Percentiles rank a stretch among this genome's conserved stretches.
phyloP scores from a whole-genome alignment of 1,140 invertebrate species.

The Macrocentrus cingulum region DNA sequence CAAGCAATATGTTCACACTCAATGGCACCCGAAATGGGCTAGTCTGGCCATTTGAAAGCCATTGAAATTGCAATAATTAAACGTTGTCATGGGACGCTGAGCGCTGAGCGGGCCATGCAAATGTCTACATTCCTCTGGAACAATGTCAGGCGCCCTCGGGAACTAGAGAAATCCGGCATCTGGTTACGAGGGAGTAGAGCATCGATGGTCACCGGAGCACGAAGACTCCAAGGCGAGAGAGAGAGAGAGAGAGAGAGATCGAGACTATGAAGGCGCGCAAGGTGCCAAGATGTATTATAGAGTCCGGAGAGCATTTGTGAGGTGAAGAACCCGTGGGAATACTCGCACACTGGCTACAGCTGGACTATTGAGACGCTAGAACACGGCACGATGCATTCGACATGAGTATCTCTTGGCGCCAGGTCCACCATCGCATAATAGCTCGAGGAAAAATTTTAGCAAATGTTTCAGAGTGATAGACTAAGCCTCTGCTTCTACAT shows the following conservation, averaged over 20 bases:
- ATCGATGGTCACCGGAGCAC: not conserved
- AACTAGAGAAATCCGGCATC: not conserved
- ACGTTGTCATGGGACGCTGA: too few relatives aligned
- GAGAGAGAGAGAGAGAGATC: too few relatives aligned
- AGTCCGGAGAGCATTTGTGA: conserved; percentile 2
- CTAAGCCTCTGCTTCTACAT: too few relatives aligned
- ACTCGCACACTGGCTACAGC: not conserved
- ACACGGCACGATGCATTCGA: conserved; percentile 25
- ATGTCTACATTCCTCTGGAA: too few relatives aligned
- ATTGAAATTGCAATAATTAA: too few relatives aligned
- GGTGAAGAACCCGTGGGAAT: conserved; percentile 19
- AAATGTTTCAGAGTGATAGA: too few relatives aligned
- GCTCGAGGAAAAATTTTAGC: too few relatives aligned
- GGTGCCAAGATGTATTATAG: conserved; percentile 21
- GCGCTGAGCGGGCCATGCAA: too few relatives aligned
- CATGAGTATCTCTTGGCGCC: conserved; percentile 24
- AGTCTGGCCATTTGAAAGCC: too few relatives aligned
- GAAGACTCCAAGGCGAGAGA: not conserved
- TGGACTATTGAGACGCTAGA: not conserved
- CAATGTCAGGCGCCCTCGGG: too few relatives aligned
- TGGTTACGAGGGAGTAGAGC: not conserved
- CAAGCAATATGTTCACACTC: not conserved
- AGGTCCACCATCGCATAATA: too few relatives aligned
- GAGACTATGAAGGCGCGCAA: not conserved
- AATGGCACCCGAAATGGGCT: too few relatives aligned